Percentiles rank a stretch among this genome's conserved stretches.
These are phyloP conservation scores for Podarcis lilfordi DNA, from an alignment of 2,797 vertebrate species.

Conservation along the genomic window DNA sequence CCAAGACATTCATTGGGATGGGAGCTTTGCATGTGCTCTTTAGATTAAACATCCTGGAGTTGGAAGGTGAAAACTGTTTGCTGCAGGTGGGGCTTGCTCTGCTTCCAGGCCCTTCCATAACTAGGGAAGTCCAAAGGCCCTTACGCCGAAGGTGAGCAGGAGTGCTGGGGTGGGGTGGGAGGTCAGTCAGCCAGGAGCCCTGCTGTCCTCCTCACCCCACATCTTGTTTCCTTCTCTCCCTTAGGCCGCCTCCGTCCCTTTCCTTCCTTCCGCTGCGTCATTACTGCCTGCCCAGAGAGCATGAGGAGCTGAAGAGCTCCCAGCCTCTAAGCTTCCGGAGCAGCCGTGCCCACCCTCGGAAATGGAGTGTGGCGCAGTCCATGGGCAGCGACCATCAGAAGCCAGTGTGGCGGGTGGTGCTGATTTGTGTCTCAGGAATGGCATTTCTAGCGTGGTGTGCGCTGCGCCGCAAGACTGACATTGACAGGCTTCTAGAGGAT, in stretches of 20 bases:
- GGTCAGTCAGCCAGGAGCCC: neutral
- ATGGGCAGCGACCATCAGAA: slow-evolving; percentile 16
- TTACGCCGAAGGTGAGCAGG: neutral
- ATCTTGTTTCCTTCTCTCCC: slow-evolving; percentile 12
- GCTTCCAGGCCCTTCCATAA: too few species aligned
- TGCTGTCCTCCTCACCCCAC: slow-evolving; percentile 6
- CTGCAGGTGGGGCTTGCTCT: neutral
- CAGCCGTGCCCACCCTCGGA: neutral
- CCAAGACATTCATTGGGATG: neutral
- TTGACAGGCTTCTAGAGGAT: neutral
- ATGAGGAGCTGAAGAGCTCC: neutral
- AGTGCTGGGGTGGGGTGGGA: neutral
- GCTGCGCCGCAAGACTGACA: neutral
- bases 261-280: neutral
- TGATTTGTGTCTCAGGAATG: rapidly evolving
- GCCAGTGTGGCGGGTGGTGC: neutral
- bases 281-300: neutral
- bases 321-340: slow-evolving; percentile 10
- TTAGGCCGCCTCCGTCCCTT: neutral
- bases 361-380: neutral
- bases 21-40: neutral
- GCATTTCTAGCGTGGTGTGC: neutral
- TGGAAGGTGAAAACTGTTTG: too few species aligned
- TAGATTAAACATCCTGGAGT: neutral
- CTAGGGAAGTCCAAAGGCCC: neutral